Evolutionary conservation across 2,888 invertebrate species (phyloP), one percentile per base, ranked within the genome.

Genomic region (Himalopsyche japonica): DNA sequence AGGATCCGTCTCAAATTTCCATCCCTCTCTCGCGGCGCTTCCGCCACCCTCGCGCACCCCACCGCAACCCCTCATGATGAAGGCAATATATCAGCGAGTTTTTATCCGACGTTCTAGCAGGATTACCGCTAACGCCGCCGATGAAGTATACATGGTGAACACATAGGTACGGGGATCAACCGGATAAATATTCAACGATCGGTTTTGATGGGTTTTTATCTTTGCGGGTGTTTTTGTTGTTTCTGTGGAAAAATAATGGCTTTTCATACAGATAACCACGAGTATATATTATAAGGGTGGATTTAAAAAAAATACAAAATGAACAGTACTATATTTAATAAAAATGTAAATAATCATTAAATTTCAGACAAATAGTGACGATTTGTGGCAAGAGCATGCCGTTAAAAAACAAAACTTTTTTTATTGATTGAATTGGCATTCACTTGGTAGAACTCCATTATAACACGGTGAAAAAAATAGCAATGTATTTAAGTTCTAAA

Each of bases 51-150:
- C 20, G 76, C 86, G 64, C 81, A 18, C 43, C 48, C 48, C 79
- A 64, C 84, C 82, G 48, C 57, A 57, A 1, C 20, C 57, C 30
- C 80, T 77, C 80, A 83, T 85, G 86, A 85, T 85, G 87, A 85
- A 86, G 87, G 86, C 86, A 86, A 87, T 87, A 86, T 84, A 86
- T 87, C 85, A 84, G 80, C 84, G 78, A 85, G 85, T 84, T 84
- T 85, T 84, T 85, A 81, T 70, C 86, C 80, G 64, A 70, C 84
- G 82, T 80, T 80, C 27, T 84, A 43, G 81, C 64, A 64, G 87
- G 87, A 87, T 87, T 87, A 87, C 85, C 87, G 57, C 85, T 87
- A 87, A 87, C 84, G 82, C 86, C 86, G 70, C 87, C 83, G 87
- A 87, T 87, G 87, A 87, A 87, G 87, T 86, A 87, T 86, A 86